Evolutionary conservation across 2,113 vertebrate genomes (phyloP).

Genomic region (Ophthalmolycus amberensis): DNA sequence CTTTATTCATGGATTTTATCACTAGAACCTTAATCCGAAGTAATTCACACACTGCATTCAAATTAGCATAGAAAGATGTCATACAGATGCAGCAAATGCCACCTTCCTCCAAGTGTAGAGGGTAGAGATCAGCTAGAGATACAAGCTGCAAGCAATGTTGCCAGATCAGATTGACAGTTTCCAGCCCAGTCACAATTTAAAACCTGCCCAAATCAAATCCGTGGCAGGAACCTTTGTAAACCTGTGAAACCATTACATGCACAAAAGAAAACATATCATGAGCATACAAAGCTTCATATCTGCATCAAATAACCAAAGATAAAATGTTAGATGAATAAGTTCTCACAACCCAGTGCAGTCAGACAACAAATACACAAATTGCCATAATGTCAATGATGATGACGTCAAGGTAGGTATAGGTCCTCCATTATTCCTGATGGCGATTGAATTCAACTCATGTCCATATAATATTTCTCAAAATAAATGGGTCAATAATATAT

Average conservation of each 20-base stretch:
- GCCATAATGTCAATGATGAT: neutral
- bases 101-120: neutral
- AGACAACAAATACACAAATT: neutral
- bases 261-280: no score
- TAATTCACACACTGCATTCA: neutral
- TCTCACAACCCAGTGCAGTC: neutral
- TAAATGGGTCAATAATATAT: no score
- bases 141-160: neutral
- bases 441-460: neutral
- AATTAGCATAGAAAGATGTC: neutral
- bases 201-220: no score
- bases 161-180: neutral
- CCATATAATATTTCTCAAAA: neutral
- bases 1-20: neutral
- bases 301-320: no score
- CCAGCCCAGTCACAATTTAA: neutral
- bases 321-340: no score
- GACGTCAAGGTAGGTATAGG: neutral
- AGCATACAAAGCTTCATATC: no score
- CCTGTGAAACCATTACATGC: no score
- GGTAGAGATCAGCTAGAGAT: neutral
- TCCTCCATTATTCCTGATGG: neutral
- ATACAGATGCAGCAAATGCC: no score
- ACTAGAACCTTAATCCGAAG: neutral
- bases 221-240: no score